phyloP scores from a whole-genome alignment of 64 coral and sea anemone genomes.

The Astreopora myriophthalma region DNA sequence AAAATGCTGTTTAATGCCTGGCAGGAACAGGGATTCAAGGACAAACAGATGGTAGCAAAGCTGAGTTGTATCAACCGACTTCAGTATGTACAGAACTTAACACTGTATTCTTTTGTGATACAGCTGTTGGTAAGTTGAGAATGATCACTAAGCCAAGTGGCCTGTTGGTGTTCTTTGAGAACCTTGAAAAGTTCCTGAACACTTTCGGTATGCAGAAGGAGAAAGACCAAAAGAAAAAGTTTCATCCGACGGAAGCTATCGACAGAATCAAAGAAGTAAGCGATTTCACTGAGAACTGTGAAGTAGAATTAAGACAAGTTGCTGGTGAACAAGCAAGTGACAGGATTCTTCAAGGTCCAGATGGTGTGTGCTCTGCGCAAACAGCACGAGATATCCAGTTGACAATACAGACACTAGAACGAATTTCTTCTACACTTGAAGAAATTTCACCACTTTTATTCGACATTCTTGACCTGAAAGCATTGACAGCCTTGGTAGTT shows the following conservation, averaged over 20 bases:
- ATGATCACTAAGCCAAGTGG: constrained; percentile 48
- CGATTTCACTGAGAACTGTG: not conserved
- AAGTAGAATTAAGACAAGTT: too few relatives aligned
- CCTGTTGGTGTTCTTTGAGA: constrained; percentile 12
- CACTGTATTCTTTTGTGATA: constrained; percentile 37
- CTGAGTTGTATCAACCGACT: constrained; percentile 32
- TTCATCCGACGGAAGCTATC: not conserved
- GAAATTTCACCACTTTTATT: not conserved
- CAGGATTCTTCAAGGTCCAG: constrained; percentile 52
- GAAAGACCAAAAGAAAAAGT: not conserved
- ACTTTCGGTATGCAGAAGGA: constrained; percentile 42
- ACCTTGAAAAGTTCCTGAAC: constrained; percentile 28
- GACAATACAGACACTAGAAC: constrained; percentile 27
- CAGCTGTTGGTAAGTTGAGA: constrained; percentile 17
- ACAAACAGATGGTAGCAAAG: constrained; percentile 34
- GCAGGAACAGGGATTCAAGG: not conserved
- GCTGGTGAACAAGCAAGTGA: too few relatives aligned
- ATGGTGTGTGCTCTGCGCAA: constrained; percentile 47
- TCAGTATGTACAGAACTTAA: constrained; percentile 32
- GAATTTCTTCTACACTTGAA: constrained; percentile 24
- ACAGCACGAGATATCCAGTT: constrained; percentile 33
- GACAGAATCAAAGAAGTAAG: constrained; percentile 4
- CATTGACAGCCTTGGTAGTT: constrained; percentile 8
- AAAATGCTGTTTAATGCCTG: not conserved
- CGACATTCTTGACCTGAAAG: constrained; percentile 1